phyloP scores from a whole-genome alignment of 2,113 vertebrate genomes.

The Tympanuchus pallidicinctus region DNA sequence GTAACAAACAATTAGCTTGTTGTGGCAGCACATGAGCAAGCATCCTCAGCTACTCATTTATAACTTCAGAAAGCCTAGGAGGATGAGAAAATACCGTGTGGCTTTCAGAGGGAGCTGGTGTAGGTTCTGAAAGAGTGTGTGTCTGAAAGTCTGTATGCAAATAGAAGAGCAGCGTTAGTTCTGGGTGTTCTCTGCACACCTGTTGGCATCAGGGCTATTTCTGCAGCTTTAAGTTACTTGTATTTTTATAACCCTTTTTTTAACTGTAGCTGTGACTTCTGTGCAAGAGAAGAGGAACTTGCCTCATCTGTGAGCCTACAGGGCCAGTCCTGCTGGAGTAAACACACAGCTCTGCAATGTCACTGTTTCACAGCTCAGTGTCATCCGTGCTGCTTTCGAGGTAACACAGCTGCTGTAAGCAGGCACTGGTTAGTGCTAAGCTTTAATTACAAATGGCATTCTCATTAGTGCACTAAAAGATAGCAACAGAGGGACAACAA shows the following conservation, averaged over 20 bases:
- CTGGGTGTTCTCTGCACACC: not conserved
- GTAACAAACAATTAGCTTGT: not conserved
- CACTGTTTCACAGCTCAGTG: rapidly evolving
- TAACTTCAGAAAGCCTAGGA: not conserved
- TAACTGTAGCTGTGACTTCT: not conserved
- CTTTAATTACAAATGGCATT: not conserved
- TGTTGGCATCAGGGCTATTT: not conserved
- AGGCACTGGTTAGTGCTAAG: not conserved
- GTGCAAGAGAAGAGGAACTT: not conserved
- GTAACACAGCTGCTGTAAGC: not conserved
- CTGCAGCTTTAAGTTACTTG: not conserved
- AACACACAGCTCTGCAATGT: not conserved
- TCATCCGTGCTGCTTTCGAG: not conserved
- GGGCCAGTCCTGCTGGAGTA: not conserved
- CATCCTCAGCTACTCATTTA: not conserved
- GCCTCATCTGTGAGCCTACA: rapidly evolving
- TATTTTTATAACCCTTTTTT: not conserved
- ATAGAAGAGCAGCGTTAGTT: rapidly evolving
- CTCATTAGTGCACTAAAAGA: not conserved
- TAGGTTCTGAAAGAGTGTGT: not conserved
- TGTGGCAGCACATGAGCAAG: not conserved
- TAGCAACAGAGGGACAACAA: not conserved
- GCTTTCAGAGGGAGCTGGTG: not conserved
- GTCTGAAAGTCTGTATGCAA: not conserved
- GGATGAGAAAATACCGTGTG: rapidly evolving